Evolutionary conservation across 2,888 invertebrate species (phyloP), one percentile per base, ranked within the genome.

Genomic region (Chymomyza fuscimana): DNA sequence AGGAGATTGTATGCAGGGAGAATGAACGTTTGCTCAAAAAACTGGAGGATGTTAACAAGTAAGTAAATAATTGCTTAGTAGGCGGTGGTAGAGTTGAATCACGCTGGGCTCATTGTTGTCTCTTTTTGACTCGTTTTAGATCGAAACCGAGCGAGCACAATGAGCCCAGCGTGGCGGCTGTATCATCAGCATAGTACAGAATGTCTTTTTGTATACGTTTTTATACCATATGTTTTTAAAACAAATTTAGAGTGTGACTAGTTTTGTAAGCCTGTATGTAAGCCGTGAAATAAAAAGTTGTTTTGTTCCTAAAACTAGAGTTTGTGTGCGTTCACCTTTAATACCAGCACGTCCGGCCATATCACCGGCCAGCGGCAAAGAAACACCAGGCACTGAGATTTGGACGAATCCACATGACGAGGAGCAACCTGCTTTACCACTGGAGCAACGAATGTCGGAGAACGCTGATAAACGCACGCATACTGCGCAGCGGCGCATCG

Each of bases 1-100:
- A 98, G 90, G 98, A 98, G 91, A 91, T 97, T 51, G 95, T 98
- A 36, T 97, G 97, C 87, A 93, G 96, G 67, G 98, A 98, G 92
- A 98, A 98, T 88, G 98, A 98, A 90, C 93, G 96, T 65, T 93
- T 98, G 72, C 92, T 97, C 66, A 96, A 96, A 91, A 97, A 97
- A 92, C 92, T 98, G 66, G 97, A 98, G 91, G 96, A 97, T 92
- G 96, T 96, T 70, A 96, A 96, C 92, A 94, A 95, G 96, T 97
- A 93, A 94, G 95, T 94, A 73, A 63, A 4, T n/a, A 12, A 40
- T 19, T 59, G 65, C 32, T 5, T 25, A 7, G 15, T 51, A 32
- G 9, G 51, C n/a, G n/a, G 7, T 52, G 1, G 2, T 60, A 29
- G 6, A n/a, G 16, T 61, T 19, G 51, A 22, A 4, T 54, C 54